These are phyloP conservation scores for Pseudonaja textilis DNA, from an alignment of 2,113 vertebrate genomes.

Conservation along the genomic window DNA sequence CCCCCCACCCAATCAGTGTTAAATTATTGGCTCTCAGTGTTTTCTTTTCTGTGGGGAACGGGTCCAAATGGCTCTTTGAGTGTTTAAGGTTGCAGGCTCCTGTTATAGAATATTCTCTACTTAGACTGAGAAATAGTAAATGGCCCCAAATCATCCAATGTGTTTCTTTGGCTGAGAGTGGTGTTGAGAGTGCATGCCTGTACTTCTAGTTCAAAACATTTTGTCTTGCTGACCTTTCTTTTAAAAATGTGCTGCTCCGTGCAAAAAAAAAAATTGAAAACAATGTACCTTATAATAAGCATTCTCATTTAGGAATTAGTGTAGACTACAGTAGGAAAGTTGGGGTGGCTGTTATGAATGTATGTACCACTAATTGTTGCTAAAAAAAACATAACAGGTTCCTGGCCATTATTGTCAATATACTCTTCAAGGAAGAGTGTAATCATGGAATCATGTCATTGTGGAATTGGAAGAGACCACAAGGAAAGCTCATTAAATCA, in stretches of 20 bases:
- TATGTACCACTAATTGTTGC: background rate
- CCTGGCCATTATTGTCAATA: background rate
- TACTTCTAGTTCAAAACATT: background rate
- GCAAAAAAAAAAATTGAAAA: background rate
- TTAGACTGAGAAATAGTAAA: background rate
- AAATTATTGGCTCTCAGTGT: too few species aligned
- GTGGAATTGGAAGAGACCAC: background rate
- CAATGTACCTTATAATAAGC: background rate
- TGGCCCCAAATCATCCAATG: background rate
- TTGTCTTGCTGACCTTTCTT: background rate
- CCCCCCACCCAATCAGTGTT: too few species aligned
- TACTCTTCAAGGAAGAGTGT: background rate
- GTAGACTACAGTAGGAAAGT: background rate
- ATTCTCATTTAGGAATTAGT: background rate
- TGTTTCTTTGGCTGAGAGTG: background rate
- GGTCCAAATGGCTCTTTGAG: too few species aligned
- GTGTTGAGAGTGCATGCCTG: background rate
- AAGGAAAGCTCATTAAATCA: background rate
- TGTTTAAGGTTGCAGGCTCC: too few species aligned
- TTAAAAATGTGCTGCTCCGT: background rate
- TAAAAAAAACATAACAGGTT: too few species aligned
- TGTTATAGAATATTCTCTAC: background rate
- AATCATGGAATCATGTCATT: background rate
- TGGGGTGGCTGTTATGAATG: background rate
- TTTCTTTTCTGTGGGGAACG: too few species aligned